Evolutionary conservation across 2,113 vertebrate genomes (phyloP).

Genomic region (Chaetodon trifascialis): DNA sequence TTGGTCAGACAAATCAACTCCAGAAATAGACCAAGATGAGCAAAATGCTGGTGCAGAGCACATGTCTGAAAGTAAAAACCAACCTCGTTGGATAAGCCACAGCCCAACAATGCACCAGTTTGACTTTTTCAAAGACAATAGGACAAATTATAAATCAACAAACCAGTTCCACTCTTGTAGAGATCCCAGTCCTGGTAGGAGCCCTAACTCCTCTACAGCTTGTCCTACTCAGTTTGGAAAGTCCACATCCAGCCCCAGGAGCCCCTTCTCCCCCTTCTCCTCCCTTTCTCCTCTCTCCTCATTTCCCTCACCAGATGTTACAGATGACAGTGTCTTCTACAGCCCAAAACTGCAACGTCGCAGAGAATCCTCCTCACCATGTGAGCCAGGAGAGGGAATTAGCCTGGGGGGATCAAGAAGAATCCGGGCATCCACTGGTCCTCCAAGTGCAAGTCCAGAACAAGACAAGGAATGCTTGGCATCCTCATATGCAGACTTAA

Average conservation of each 20-base stretch:
- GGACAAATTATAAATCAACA: constrained; percentile 35
- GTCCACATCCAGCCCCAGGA: constrained; percentile 68
- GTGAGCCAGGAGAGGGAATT: constrained; percentile 63
- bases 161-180: constrained; percentile 41
- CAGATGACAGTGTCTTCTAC: constrained; percentile 80
- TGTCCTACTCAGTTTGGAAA: constrained; percentile 51
- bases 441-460: constrained; percentile 43
- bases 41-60: constrained; percentile 12
- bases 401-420: constrained; percentile 50
- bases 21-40: constrained; percentile 7
- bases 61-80: constrained; percentile 33
- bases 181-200: constrained; percentile 49
- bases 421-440: constrained; percentile 63
- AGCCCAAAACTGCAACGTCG: constrained; percentile 71
- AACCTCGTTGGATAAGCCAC: constrained; percentile 25
- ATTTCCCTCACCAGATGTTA: constrained; percentile 53
- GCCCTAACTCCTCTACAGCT: constrained; percentile 22
- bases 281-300: constrained; percentile 70
- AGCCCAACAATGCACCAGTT: constrained; percentile 29
- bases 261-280: constrained; percentile 74
- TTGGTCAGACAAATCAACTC: constrained; percentile 38
- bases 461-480: constrained; percentile 35
- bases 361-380: constrained; percentile 59
- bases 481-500: constrained; percentile 81
- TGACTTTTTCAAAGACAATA: constrained; percentile 37